Conservation (phyloP, 1,140 invertebrate genomes). For the Brachystomella parvula region DNA sequence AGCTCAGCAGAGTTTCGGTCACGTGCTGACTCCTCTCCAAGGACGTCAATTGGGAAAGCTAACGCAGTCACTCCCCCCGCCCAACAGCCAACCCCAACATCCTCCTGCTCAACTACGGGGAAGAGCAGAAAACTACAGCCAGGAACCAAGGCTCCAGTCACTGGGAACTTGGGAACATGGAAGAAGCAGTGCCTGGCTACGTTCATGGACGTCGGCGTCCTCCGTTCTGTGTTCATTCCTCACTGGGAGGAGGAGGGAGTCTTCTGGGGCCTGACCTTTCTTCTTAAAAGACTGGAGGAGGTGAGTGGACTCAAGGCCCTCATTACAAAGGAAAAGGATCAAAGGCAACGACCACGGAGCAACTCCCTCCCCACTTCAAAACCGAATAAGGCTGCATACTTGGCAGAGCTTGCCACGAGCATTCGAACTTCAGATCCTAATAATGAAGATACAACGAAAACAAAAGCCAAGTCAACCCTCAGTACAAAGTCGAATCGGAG, state of each 20-base stretch:
- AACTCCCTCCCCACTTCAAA: conserved; percentile 89
- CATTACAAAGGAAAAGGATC: conserved; percentile 67
- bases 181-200: conserved; percentile 75
- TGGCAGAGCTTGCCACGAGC: conserved; percentile 24
- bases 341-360: conserved; percentile 65
- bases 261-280: conserved; percentile 91
- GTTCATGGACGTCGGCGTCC: conserved; percentile 88
- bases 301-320: conserved; percentile 43
- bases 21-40: conserved; percentile 34
- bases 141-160: conserved; percentile 4
- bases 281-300: conserved; percentile 59
- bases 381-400: conserved; percentile 11
- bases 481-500: background rate
- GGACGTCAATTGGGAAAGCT: conserved; percentile 25
- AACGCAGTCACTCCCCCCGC: conserved; percentile 13
- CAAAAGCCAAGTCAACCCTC: conserved; percentile 3
- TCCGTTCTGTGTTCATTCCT: conserved; percentile 90
- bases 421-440: background rate
- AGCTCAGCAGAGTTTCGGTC: conserved; percentile 30
- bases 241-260: conserved; percentile 97
- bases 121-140: background rate
- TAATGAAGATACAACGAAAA: conserved; percentile 18
- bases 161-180: conserved; percentile 10
- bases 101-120: background rate
- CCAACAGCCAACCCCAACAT: background rate